phyloP scores from a whole-genome alignment of 2,113 vertebrate species.

The Natator depressus region DNA sequence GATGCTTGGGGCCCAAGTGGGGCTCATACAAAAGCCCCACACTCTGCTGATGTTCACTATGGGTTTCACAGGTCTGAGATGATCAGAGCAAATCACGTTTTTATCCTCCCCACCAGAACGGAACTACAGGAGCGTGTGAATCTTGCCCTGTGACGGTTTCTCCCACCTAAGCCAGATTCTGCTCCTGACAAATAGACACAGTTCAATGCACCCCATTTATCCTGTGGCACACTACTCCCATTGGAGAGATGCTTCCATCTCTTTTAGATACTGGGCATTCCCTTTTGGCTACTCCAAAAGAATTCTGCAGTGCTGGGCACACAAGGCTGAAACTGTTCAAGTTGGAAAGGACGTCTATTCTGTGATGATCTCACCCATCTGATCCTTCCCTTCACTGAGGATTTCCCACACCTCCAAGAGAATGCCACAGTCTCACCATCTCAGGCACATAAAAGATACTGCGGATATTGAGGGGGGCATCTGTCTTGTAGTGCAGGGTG shows the following conservation, averaged over 20 bases:
- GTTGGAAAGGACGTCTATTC: background rate
- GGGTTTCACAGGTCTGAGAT: background rate
- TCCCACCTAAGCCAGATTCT: background rate
- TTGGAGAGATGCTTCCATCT: background rate
- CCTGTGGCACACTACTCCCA: background rate
- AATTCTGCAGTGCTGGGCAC: background rate
- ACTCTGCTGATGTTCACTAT: background rate
- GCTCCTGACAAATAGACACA: fast-evolving
- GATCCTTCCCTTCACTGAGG: background rate
- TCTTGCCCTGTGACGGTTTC: background rate
- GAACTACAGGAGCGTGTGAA: fast-evolving
- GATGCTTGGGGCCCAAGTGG: background rate
- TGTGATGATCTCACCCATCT: background rate
- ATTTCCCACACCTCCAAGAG: background rate
- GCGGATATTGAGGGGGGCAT: slow-evolving; percentile 95
- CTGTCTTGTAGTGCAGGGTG: slow-evolving; percentile 90
- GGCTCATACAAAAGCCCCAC: too few species aligned
- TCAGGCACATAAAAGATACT: slow-evolving; percentile 97
- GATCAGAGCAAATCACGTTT: background rate
- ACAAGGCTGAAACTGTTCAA: too few species aligned
- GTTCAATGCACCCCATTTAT: background rate
- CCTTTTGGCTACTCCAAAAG: background rate
- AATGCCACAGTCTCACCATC: slow-evolving; percentile 68
- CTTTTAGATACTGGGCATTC: background rate
- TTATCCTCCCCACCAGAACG: background rate